Conservation (phyloP, 2,113 vertebrate species). For the Anas platyrhynchos region DNA sequence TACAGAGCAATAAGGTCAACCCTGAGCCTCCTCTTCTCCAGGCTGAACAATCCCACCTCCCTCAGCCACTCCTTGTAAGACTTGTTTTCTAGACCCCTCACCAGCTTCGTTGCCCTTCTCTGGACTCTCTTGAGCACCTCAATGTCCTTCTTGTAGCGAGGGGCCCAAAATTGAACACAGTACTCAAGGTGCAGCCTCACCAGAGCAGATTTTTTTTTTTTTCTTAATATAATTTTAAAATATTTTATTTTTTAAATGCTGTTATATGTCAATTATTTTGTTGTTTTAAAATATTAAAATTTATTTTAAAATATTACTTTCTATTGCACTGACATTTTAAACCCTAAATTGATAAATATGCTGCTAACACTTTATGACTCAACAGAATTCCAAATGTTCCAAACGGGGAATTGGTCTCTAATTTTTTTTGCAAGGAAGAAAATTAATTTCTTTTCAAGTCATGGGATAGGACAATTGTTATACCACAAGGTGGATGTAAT, state of each 20-base stretch:
- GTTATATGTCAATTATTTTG: neutral
- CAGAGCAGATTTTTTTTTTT: no score
- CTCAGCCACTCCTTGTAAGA: no score
- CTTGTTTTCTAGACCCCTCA: no score
- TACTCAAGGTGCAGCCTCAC: no score
- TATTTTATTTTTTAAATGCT: neutral
- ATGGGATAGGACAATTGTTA: neutral
- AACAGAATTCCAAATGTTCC: neutral
- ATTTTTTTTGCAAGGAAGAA: neutral
- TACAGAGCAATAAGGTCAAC: no score
- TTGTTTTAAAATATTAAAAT: neutral
- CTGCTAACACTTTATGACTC: neutral
- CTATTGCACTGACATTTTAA: neutral
- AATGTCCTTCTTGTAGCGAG: no score
- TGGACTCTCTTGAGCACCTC: no score
- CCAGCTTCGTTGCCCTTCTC: no score
- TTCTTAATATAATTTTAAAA: no score
- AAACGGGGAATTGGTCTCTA: neutral
- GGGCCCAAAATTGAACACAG: no score
- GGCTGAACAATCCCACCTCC: no score
- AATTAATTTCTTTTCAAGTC: fast-evolving
- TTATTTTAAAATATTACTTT: neutral
- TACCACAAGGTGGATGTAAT: neutral
- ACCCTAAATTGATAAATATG: neutral
- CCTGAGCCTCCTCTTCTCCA: no score